Conservation (phyloP, 1,140 invertebrate genomes). For the Gonioctena quinquepunctata region DNA sequence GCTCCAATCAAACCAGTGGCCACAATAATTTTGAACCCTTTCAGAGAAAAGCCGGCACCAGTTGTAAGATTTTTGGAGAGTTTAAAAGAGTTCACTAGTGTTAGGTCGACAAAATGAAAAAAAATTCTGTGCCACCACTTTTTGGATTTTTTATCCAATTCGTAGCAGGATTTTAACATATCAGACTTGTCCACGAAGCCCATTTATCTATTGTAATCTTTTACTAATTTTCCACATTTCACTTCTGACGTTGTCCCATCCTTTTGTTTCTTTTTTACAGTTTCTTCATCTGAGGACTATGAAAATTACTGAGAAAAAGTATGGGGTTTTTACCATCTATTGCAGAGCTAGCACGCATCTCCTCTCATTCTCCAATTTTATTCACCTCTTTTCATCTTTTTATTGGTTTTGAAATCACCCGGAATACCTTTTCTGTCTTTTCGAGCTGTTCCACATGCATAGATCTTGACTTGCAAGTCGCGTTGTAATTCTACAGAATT, state of each 20-base stretch:
- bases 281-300: conserved; percentile 39
- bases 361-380: conserved; percentile 45
- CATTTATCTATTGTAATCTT: conserved; percentile 54
- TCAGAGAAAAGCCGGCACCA: background rate
- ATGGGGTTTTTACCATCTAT: conserved; percentile 53
- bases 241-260: background rate
- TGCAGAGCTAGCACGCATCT: conserved; percentile 45
- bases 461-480: conserved; percentile 22
- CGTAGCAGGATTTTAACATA: conserved; percentile 46
- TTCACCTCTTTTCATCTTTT: conserved; percentile 47
- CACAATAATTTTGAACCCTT: background rate
- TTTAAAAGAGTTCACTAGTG: background rate
- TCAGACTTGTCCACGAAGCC: conserved; percentile 52
- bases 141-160: conserved; percentile 47
- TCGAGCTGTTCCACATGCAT: conserved; percentile 45
- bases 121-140: conserved; percentile 50
- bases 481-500: conserved; percentile 40
- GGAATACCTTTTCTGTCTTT: conserved; percentile 34
- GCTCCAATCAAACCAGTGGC: background rate
- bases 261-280: conserved; percentile 43
- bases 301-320: conserved; percentile 51
- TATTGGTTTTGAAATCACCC: conserved; percentile 41
- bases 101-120: background rate
- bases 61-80: background rate
- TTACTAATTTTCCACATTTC: conserved; percentile 30